phyloP scores from a whole-genome alignment of 2,888 invertebrate genomes.

The Ditylenchus weischeri region DNA sequence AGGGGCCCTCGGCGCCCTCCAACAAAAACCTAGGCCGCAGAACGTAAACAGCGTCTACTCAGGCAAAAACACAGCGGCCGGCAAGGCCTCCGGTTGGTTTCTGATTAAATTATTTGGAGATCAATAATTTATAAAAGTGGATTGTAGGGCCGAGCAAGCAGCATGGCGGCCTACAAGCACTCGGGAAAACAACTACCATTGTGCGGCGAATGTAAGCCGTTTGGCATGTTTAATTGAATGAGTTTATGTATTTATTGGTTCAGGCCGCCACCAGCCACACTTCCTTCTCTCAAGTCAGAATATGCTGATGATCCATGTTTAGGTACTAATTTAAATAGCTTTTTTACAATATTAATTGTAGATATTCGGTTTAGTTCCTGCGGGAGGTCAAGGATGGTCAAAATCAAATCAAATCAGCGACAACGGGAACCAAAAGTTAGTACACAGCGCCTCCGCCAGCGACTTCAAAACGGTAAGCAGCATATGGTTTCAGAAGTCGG shows the following conservation, averaged over 20 bases:
- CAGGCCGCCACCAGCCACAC: constrained; percentile 78
- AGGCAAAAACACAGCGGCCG: constrained; percentile 43
- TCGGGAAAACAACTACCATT: constrained; percentile 96
- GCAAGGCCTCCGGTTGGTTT: constrained; percentile 22
- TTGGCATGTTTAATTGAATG: too few species aligned
- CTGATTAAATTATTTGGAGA: neutral
- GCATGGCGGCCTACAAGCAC: constrained; percentile 94
- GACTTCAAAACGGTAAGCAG: constrained; percentile 6
- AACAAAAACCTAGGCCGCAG: constrained; percentile 43
- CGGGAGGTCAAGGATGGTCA: constrained; percentile 78
- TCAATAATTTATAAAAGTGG: neutral
- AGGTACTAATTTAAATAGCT: too few species aligned
- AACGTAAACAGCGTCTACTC: constrained; percentile 55
- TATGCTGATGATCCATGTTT: constrained; percentile 72
- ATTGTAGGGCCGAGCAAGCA: constrained; percentile 73
- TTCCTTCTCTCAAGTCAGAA: constrained; percentile 98
- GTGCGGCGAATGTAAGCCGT: constrained; percentile 72
- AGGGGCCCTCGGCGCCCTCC: constrained; percentile 53
- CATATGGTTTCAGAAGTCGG: too few species aligned
- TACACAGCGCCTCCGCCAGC: too few species aligned
- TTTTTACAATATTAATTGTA: too few species aligned
- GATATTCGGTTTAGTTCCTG: constrained; percentile 70
- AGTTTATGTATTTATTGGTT: too few species aligned
- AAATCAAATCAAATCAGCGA: constrained; percentile 39
- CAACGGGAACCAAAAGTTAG: too few species aligned